Evolutionary conservation across 2,113 vertebrate genomes (phyloP), one percentile per base, ranked within the genome.

Genomic region (Sander lucioperca): DNA sequence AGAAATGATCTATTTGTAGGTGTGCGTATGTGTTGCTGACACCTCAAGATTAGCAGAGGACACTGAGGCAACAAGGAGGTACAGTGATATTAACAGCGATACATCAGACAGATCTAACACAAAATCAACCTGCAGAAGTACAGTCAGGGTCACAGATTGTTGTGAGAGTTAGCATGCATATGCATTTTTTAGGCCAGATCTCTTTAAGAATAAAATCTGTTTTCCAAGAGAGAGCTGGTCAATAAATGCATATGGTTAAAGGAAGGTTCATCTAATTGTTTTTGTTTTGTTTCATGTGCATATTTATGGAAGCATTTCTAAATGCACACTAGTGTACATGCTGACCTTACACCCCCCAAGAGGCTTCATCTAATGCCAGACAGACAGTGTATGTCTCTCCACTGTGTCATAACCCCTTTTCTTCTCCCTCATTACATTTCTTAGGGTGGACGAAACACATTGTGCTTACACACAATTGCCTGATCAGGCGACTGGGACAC

Each of bases 361-460:
- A 58, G n/a, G 21, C 51, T 80, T 64, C 36, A 59, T 65, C 53
- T 82, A 53, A 73, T 30, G 4, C 50, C 51, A 80, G 58, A 67
- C 83, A 83, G 77, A 71, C 39, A 67, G 65, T 71, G 27, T 25
- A 43, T 21, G 68, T 83, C 74, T 25, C 51, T 63, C 27, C 45
- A 27, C 56, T 71, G 74, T 86, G 80, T 89, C 86, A 82, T 86
- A 85, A 89, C 79, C 67, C 80, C 68, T 66, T 86, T 85, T 79
- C 76, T 25, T 89, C 91, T 88, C 80, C 81, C 76, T 89, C 86
- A 86, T 91, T 91, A 82, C 25, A 47, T 92, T 91, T 90, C 77
- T 86, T 71, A 77, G 63, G 65, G 69, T 79, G 91, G 81, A 85
- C 74, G 78, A 80, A 91, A 78, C 77, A 75, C 71, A 73, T 72